phyloP scores from a whole-genome alignment of 2,888 invertebrate genomes.

The Apodemia duryi region DNA sequence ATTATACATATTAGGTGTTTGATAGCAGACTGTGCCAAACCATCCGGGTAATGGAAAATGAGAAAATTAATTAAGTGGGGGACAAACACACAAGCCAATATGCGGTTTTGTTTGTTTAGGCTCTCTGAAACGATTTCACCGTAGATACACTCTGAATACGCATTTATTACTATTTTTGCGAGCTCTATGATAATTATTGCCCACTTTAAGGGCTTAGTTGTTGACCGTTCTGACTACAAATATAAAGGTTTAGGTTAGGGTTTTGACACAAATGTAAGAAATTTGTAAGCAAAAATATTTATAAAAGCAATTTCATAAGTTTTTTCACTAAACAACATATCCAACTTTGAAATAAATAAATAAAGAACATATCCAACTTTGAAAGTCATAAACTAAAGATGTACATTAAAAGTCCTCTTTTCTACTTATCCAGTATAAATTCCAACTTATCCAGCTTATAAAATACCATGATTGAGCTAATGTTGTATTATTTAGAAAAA shows the following conservation, averaged over 20 bases:
- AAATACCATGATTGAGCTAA: too few relatives aligned
- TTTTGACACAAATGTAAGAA: too few relatives aligned
- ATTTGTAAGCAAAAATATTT: too few relatives aligned
- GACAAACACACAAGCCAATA: conserved; percentile 53
- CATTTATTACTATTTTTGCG: conserved; percentile 17
- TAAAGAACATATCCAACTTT: too few relatives aligned
- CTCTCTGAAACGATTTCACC: conserved; percentile 34
- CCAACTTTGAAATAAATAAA: too few relatives aligned
- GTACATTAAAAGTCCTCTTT: too few relatives aligned
- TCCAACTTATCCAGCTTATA: too few relatives aligned
- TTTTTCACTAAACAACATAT: too few relatives aligned
- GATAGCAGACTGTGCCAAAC: conserved; percentile 17
- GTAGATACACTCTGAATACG: conserved; percentile 29
- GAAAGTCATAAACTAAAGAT: too few relatives aligned
- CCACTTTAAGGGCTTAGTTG: background rate
- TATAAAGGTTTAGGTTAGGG: background rate
- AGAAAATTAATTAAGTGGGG: conserved; percentile 72
- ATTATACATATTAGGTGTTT: background rate
- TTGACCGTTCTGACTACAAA: background rate
- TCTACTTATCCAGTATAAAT: too few relatives aligned
- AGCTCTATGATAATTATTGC: background rate
- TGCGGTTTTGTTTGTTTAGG: conserved; percentile 61
- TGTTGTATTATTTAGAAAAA: too few relatives aligned
- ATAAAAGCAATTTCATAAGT: too few relatives aligned
- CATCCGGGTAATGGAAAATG: conserved; percentile 50